Conservation (phyloP, 2,888 invertebrate genomes). For the Himalopsyche japonica region DNA sequence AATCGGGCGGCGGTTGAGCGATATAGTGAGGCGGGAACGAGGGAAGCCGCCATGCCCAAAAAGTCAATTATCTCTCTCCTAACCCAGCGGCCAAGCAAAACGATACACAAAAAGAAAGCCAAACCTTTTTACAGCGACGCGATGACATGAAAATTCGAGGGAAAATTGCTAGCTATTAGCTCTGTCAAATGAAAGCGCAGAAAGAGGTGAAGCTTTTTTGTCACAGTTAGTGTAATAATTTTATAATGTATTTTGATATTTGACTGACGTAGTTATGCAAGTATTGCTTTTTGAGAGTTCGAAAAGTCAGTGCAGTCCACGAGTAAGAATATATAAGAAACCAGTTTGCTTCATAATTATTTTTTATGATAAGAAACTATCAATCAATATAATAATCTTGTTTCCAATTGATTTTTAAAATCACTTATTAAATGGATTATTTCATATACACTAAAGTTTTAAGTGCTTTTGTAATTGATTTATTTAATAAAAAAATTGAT, state of each 20-base stretch:
- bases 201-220: background rate
- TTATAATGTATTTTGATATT: background rate
- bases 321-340: too few species aligned
- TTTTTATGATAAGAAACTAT: too few species aligned
- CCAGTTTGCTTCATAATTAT: too few species aligned
- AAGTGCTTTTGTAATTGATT: too few species aligned
- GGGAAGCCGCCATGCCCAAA: background rate
- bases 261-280: background rate
- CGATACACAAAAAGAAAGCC: conserved; percentile 3
- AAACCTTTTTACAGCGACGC: background rate
- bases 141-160: background rate
- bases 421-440: too few species aligned
- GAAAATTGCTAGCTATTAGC: background rate
- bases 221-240: background rate
- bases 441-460: too few species aligned
- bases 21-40: background rate
- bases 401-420: too few species aligned
- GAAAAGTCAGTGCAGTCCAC: background rate
- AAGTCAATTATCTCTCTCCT: conserved; percentile 16
- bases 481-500: too few species aligned
- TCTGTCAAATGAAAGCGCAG: background rate
- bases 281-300: background rate
- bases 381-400: too few species aligned
- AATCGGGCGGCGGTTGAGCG: background rate
- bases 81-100: conserved; percentile 4